Base-by-base conservation (phyloP, 2,888 invertebrate species). In the Rotaria sp. region DNA sequence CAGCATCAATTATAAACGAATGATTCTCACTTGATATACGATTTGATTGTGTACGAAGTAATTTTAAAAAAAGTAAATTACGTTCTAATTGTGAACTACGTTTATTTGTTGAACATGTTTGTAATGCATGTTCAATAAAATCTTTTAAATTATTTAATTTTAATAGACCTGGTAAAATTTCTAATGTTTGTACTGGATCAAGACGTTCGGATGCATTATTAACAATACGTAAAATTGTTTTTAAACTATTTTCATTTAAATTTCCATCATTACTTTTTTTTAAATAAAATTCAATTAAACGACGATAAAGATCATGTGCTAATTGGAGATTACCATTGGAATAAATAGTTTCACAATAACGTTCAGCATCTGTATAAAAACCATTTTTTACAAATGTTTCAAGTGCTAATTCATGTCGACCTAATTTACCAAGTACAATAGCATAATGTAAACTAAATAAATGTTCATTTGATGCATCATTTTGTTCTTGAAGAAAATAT, bases 201-300 rank as follows among this genome's bases (percentile, higher is more conserved):
- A 80, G 45, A 80, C 80, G 80, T n/a, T 80, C 80, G 2, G 80
- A 45, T 45, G 80, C 45, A n/a, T 80, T 80, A n/a, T 80, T 80
- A n/a, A 80, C 45, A 80, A 80, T 45, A 80, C 80, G 80, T 80
- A 80, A 45, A 35, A 80, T 80, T 45, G 80, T n/a, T 80, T 45
- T 80, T 45, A 45, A 41, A 80, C 45, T 80, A 45, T 41, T 41
- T n/a, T 80, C 80, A 45, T 80, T 80, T 67, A 67, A 21, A 38
- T 30, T 67, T 30, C 67, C 67, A 35, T 67, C 67, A n/a, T 80
- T 45, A 45, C 26, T 80, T 41, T 80, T 45, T 7, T n/a, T 45
- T 80, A 80, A 45, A 45, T 45, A 80, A 26, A n/a, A n/a, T 80
- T 80, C 45, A 15, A 80, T 45, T 45, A 80, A 80, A 26, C 7